Base-by-base conservation (phyloP, 2,113 vertebrate genomes). In the Elephas maximus region DNA sequence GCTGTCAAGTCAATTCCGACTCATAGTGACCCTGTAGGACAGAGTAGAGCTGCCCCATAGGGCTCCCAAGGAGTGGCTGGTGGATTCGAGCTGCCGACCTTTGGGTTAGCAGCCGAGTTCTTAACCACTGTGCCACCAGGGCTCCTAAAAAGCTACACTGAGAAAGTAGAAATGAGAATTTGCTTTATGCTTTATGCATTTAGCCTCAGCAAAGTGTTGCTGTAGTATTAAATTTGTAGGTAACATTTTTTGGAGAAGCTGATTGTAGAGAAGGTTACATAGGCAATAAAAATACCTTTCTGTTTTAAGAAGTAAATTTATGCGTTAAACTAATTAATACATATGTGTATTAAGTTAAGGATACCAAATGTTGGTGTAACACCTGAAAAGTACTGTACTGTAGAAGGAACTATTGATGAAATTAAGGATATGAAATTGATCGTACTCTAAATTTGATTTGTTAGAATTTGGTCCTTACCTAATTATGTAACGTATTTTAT, bases 211-310 rank as follows among this genome's bases (percentile, higher is more conserved):
- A 74, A 87, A 78, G 37, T 79, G 48, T 95, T 95, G 86, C 82
- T 26, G 53, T 89, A 91, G 62, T 96, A 57, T 88, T 94, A 95
- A 78, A 88, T 97, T 95, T 91, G 74, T 91, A 80, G 67, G 82
- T 94, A 94, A 88, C 44, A 74, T 88, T 95, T 45, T 96, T 97
- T 97, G 2, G 2, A 88, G 85, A 78, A 87, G 87, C 69, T 77
- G 80, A 8, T 82, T 79, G 65, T 69, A 83, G 89, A 80, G 65
- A 95, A 53, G 74, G 53, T 95, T 95, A 92, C 21, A 73, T 73
- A 93, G 86, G 62, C 89, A 94, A 12, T 91, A 83, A 91, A 93
- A 96, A 90, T 51, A 78, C 81, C 96, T 96, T 97, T 93, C 51
- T 96, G 21, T 97, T 94, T 95, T 90, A 96, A 86, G 63, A 85